Conservation (phyloP, 2,797 vertebrate genomes). For the Falco cherrug region DNA sequence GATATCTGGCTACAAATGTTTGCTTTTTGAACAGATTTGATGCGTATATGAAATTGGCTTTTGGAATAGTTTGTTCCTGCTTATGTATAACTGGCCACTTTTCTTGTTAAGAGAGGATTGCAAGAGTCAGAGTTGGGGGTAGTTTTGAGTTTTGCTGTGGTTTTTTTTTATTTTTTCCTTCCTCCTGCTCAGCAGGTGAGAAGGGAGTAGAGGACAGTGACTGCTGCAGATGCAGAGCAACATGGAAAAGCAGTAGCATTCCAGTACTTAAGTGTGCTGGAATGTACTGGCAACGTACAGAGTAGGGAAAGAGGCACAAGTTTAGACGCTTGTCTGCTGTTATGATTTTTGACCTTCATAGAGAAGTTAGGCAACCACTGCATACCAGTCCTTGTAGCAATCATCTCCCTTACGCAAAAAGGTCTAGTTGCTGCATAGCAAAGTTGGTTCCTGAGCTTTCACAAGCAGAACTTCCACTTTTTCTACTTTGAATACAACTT, state of each 20-base stretch:
- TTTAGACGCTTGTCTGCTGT: not conserved
- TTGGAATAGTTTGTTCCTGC: not conserved
- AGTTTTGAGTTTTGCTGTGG: not conserved
- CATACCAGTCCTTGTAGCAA: not conserved
- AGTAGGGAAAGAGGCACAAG: not conserved
- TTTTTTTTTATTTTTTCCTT: not conserved
- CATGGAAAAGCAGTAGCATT: not conserved
- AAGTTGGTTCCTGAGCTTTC: not conserved
- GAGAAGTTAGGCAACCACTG: not conserved
- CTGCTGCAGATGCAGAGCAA: not conserved
- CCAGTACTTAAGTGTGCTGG: not conserved
- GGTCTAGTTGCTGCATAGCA: not conserved
- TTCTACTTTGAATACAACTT: not conserved
- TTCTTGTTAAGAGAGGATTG: not conserved
- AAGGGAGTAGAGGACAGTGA: not conserved
- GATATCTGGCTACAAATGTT: not conserved
- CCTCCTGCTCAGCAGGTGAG: accelerated
- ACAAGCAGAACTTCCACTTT: not conserved
- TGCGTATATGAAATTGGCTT: not conserved
- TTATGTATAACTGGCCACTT: not conserved
- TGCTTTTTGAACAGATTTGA: not conserved
- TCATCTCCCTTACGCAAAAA: not conserved
- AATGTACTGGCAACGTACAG: not conserved
- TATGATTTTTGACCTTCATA: not conserved
- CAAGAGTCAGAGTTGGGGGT: not conserved